Evolutionary conservation across 2,888 invertebrate species (phyloP).

Genomic region (Thecocarcelia acutangulata): DNA sequence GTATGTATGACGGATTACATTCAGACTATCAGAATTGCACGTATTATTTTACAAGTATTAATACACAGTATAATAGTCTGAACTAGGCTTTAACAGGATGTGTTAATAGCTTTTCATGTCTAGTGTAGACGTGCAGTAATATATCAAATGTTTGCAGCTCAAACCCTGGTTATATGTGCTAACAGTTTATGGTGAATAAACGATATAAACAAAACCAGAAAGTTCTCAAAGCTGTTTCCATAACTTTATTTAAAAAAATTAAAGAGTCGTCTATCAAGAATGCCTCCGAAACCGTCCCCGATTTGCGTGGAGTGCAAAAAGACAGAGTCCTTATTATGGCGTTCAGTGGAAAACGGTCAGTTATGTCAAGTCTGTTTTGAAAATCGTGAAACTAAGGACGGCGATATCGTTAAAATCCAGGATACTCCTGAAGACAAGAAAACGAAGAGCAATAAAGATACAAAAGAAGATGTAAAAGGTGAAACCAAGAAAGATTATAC

Average conservation of each 20-base stretch:
- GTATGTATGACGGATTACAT: too few relatives aligned
- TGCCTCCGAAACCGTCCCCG: slow-evolving; percentile 80
- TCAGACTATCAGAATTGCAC: too few relatives aligned
- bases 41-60: too few relatives aligned
- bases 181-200: too few relatives aligned
- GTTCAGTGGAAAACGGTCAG: slow-evolving; percentile 87
- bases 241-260: background rate
- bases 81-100: too few relatives aligned
- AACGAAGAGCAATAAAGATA: slow-evolving; percentile 71
- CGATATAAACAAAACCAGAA: slow-evolving; percentile 10
- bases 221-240: background rate
- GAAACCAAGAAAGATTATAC: slow-evolving; percentile 41
- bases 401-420: slow-evolving; percentile 2
- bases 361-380: slow-evolving; percentile 89
- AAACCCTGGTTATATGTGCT: too few relatives aligned
- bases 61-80: too few relatives aligned
- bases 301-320: slow-evolving; percentile 87
- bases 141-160: too few relatives aligned
- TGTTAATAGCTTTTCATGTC: too few relatives aligned
- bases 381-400: slow-evolving; percentile 80
- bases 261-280: slow-evolving; percentile 40
- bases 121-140: too few relatives aligned
- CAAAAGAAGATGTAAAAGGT: slow-evolving; percentile 69
- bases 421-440: slow-evolving; percentile 74
- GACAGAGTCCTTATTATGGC: slow-evolving; percentile 89